phyloP scores from a whole-genome alignment of 2,797 vertebrate genomes.

The Rhodeus uyekii region DNA sequence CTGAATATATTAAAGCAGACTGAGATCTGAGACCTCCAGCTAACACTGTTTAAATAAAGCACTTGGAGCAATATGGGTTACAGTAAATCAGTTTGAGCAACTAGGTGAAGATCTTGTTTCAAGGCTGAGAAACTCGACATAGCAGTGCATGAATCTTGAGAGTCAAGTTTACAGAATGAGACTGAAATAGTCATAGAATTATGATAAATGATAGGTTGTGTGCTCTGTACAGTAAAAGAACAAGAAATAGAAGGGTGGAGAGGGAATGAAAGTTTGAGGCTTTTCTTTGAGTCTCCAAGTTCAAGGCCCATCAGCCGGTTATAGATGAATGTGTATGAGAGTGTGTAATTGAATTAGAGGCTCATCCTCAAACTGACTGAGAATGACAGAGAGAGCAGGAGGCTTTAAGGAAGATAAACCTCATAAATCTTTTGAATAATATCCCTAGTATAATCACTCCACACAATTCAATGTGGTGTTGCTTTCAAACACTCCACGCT shows the following conservation, averaged over 20 bases:
- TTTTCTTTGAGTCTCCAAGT: constrained; percentile 23
- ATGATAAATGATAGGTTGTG: constrained; percentile 41
- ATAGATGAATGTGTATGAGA: constrained; percentile 3
- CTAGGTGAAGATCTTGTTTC: constrained; percentile 58
- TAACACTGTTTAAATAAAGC: background rate
- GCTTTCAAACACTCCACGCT: background rate
- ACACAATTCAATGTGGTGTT: background rate
- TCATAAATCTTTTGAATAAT: background rate
- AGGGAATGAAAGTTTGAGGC: constrained; percentile 21
- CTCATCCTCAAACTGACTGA: constrained; percentile 2
- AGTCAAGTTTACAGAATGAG: constrained; percentile 26
- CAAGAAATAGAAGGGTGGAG: background rate
- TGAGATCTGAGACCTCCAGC: constrained; percentile 32
- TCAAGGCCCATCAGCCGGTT: constrained; percentile 35
- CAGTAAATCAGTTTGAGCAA: constrained; percentile 19
- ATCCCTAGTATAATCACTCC: background rate
- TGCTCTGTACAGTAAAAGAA: background rate
- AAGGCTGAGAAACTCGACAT: background rate
- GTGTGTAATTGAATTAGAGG: constrained; percentile 9
- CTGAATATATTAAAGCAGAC: background rate
- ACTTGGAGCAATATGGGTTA: background rate
- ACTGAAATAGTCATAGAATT: background rate
- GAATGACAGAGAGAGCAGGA: background rate
- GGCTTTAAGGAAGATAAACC: background rate
- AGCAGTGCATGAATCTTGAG: background rate